Base-by-base conservation (phyloP, 2,888 invertebrate genomes). In the Sericinus montela region DNA sequence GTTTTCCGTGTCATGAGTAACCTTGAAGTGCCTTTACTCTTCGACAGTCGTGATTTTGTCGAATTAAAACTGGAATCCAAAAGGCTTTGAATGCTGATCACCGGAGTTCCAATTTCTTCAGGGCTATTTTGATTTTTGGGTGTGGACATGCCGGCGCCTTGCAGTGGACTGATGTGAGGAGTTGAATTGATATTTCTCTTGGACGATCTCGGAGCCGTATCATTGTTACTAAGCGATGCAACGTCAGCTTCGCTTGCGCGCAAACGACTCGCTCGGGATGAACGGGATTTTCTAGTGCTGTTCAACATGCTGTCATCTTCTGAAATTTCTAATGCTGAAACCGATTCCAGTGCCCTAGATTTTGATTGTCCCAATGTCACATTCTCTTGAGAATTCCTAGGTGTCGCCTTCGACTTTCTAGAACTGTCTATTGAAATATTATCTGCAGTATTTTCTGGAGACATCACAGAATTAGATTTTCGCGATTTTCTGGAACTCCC, bases 71-170 rank as follows among this genome's bases (percentile, higher is more conserved):
- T 75, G 1, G 78, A 70, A 35, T 82, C 67, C 14, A 87, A 48
- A 2, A 87, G 61, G 36, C 69, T 74, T 53, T 77, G 77, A 8
- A 86, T 84, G 52, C 67, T 79, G 0, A 86, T 57, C 1, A 86
- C 69, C 0, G 87, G 87, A 1, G 87, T 87, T 1, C 67, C 69
- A 1, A 65, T 65, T 32, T 74, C 78, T 30, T 68, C 66, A 1
- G 80, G 78, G 41, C 75, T 78, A 1, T 51, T 58, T 5, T 59
- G 56, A 29, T 76, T 74, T 32, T 80, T 79, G 0, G 86, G 86
- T 0, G 85, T 85, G 7, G 59, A 60, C 2, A 47, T 55, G 0
- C 82, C 82, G 5, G 9, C 11, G 7, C 62, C 44, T 1, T 36
- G 53, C 2, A 51, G 42, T 1, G 60, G 52, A 15, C 43, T 53